Evolutionary conservation across 2,113 vertebrate species (phyloP).

Genomic region (Vidua chalybeata): DNA sequence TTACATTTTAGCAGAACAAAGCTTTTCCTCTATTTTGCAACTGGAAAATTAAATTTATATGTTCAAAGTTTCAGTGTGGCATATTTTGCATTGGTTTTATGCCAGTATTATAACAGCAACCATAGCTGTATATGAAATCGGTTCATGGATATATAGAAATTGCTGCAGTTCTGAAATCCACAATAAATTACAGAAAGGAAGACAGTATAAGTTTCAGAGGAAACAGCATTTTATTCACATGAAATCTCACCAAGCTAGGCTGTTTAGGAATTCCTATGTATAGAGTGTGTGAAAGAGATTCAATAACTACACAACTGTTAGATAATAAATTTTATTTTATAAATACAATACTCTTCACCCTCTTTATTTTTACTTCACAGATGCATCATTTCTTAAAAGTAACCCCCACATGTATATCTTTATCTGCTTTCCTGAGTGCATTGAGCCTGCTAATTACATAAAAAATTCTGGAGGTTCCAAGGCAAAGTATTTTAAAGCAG

Average conservation of each 20-base stretch:
- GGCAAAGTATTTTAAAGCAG: not conserved
- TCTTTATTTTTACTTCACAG: not conserved
- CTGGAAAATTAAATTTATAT: not conserved
- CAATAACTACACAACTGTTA: not conserved
- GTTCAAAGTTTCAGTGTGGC: not conserved
- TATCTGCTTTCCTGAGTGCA: not conserved
- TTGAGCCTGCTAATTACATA: not conserved
- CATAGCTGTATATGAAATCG: not conserved
- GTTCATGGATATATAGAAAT: not conserved
- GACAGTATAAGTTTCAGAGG: not conserved
- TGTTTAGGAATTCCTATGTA: not conserved
- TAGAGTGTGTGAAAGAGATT: not conserved
- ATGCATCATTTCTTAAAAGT: not conserved
- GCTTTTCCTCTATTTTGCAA: not conserved
- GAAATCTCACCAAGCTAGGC: not conserved
- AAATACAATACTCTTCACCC: not conserved
- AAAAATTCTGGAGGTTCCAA: not conserved
- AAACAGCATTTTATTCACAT: not conserved
- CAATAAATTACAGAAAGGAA: not conserved
- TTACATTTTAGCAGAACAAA: not conserved
- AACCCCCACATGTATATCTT: not conserved
- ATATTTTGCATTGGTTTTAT: not conserved
- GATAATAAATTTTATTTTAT: not conserved
- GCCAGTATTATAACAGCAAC: not conserved
- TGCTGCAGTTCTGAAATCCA: not conserved